phyloP scores from a whole-genome alignment of 2,888 invertebrate species.

The Heliconius cydno region DNA sequence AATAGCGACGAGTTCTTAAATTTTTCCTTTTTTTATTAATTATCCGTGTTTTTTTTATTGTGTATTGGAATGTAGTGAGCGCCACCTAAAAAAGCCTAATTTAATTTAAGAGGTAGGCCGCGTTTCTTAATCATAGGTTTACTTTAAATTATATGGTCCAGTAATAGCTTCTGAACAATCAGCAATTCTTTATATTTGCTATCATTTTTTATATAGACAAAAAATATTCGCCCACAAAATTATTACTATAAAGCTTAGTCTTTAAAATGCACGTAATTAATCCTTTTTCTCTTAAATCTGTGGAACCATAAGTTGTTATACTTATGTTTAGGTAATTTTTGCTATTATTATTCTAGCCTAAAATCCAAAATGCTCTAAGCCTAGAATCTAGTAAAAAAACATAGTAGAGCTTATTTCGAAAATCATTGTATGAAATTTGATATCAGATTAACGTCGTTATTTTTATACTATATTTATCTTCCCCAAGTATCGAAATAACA shows the following conservation, averaged over 20 bases:
- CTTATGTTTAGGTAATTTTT: neutral
- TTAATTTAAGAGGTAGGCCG: conserved; percentile 84
- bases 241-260: conserved; percentile 38
- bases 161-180: conserved; percentile 80
- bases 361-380: neutral
- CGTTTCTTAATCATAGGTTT: conserved; percentile 80
- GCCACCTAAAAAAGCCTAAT: conserved; percentile 81
- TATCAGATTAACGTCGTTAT: neutral
- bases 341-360: neutral
- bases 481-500: conserved; percentile 33
- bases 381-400: neutral
- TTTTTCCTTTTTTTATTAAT: conserved; percentile 65
- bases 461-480: conserved; percentile 20
- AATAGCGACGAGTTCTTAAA: conserved; percentile 73
- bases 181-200: conserved; percentile 82
- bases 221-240: conserved; percentile 58
- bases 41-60: conserved; percentile 58
- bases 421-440: neutral
- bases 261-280: neutral
- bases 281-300: neutral
- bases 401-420: neutral
- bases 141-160: conserved; percentile 77
- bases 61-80: conserved; percentile 68
- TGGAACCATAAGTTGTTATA: neutral
- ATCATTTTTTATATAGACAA: conserved; percentile 71